Evolutionary conservation across 1,140 invertebrate species (phyloP).

Genomic region (Macrobrachium rosenbergii): DNA sequence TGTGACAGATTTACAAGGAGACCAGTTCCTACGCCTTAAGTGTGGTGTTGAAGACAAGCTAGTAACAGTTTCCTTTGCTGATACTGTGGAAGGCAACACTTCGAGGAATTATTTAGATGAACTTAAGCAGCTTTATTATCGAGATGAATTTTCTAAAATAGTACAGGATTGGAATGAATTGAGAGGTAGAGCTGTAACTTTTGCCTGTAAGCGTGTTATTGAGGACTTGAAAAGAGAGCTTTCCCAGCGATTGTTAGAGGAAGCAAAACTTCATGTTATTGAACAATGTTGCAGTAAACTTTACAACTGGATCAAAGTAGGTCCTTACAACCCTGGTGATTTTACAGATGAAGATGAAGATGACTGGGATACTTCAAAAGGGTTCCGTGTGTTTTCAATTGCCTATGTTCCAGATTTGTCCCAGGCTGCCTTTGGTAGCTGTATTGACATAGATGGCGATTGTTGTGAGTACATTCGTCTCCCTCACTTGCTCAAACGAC

Average conservation of each 20-base stretch:
- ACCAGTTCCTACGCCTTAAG: conserved; percentile 88
- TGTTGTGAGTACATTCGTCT: conserved; percentile 91
- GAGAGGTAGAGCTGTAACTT: conserved; percentile 87
- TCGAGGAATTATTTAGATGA: conserved; percentile 87
- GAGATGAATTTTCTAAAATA: conserved; percentile 95
- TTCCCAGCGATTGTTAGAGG: conserved; percentile 82
- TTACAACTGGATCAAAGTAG: conserved; percentile 92
- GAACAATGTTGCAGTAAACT: conserved; percentile 86
- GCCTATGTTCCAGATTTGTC: conserved; percentile 89
- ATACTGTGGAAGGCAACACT: conserved; percentile 80
- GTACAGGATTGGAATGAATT: conserved; percentile 97
- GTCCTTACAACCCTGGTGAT: conserved; percentile 82
- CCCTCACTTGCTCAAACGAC: conserved; percentile 86
- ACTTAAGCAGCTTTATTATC: conserved; percentile 89
- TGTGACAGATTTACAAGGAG: conserved; percentile 87
- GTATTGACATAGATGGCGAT: conserved; percentile 90
- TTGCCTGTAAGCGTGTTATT: conserved; percentile 89
- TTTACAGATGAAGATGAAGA: conserved; percentile 85
- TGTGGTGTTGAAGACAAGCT: conserved; percentile 91
- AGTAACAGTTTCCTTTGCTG: conserved; percentile 80
- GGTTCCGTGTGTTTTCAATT: conserved; percentile 88
- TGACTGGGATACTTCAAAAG: conserved; percentile 89
- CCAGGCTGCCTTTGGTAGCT: conserved; percentile 89
- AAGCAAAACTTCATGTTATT: conserved; percentile 92
- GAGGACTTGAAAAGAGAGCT: conserved; percentile 93